A percentile compares a stretch with the other conserved stretches of the same genome.
Conservation (phyloP, 1,140 invertebrate genomes). For the Leptinotarsa undecemlineata region DNA sequence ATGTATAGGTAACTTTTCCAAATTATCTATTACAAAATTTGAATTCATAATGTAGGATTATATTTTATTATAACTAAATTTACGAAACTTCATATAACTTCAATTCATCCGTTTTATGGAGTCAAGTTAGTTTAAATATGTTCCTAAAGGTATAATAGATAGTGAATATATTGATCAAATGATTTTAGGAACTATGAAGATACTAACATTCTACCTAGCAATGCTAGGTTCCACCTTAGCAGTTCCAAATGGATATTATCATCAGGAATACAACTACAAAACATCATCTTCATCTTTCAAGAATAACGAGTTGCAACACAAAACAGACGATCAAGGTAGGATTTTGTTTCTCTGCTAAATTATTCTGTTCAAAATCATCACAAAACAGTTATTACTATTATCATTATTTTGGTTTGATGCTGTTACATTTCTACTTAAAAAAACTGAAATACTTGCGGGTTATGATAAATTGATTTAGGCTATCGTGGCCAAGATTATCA, state of each 20-base stretch:
- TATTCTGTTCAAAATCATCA: neutral
- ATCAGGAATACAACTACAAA: conserved; percentile 52
- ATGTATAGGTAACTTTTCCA: no score
- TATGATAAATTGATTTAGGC: no score
- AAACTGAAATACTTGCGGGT: no score
- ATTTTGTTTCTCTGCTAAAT: neutral
- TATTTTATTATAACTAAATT: no score
- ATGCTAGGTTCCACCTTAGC: conserved; percentile 24
- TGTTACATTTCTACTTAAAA: no score
- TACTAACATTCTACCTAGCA: conserved; percentile 7
- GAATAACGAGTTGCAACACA: conserved; percentile 52
- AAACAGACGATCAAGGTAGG: conserved; percentile 49
- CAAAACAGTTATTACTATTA: no score
- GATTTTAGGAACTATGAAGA: conserved; percentile 11
- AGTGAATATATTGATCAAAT: neutral
- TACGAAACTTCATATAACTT: no score
- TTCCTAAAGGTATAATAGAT: neutral
- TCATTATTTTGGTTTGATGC: no score
- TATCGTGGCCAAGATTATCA: no score
- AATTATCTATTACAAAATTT: no score
- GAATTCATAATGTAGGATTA: no score
- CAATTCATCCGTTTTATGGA: no score
- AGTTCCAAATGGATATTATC: conserved; percentile 48
- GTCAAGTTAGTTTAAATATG: neutral
- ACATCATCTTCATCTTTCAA: conserved; percentile 49